Evolutionary conservation across 2,797 vertebrate species (phyloP), one percentile per base, ranked within the genome.

Genomic region (Pampus argenteus): DNA sequence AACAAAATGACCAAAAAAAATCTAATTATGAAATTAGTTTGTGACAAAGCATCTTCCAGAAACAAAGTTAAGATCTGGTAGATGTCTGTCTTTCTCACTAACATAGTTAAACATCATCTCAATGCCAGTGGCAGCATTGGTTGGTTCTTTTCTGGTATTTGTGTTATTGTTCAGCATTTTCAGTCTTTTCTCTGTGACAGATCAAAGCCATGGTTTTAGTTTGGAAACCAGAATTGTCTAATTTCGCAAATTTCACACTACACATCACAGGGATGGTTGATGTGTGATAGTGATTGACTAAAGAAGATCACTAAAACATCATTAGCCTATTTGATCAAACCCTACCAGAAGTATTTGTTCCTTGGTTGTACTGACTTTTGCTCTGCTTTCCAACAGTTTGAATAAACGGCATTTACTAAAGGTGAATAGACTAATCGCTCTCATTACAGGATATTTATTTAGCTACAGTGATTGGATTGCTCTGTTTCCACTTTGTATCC

Each of bases 1-100:
- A 74, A 49, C 22, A 60, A 59, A 74, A 66, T 29, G 20, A 62
- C 76, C 9, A 34, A 34, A 34, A 63, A 69, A 64, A 74, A 84
- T 75, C 54, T 48, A 69, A 79, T 78, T 67, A 23, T 28, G 56
- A 72, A 71, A 31, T 47, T 59, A 73, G 29, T 79, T 73, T 76
- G 48, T 71, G 60, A 71, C 66, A 63, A 50, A 36, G 10, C 68
- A 68, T 50, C 36, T 29, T 42, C 59, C 52, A 71, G 57, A 74
- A 76, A 76, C 66, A 67, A 47, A 76, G 71, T 79, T 81, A 71
- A 18, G 45, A 69, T 66, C 56, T 75, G 31, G 75, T 57, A 79
- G 66, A 74, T 40, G 60, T 38, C 64, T 36, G 58, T 73, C 38
- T 73, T 69, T 66, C 57, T 44, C 28, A 0, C 36, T 83, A 62